These are phyloP conservation scores for Leucophenga montana DNA, from an alignment of 2,888 invertebrate genomes.

Conservation along the genomic window DNA sequence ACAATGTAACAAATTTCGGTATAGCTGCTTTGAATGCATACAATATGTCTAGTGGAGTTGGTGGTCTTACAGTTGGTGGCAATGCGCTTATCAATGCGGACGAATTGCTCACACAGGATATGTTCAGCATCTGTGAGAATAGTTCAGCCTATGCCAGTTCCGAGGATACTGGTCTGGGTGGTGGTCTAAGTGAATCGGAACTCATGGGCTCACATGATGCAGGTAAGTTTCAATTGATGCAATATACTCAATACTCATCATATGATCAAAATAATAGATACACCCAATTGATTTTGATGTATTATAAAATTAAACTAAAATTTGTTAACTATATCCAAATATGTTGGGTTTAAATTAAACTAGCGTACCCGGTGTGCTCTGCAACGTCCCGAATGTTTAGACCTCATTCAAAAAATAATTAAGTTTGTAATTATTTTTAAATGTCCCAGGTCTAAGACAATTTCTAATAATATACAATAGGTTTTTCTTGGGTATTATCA, in stretches of 20 bases:
- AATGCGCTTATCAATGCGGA: slow-evolving; percentile 54
- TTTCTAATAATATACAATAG: too few species aligned
- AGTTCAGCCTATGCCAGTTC: slow-evolving; percentile 79
- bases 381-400: too few species aligned
- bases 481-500: too few species aligned
- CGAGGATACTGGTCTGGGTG: slow-evolving; percentile 77
- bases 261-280: not conserved
- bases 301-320: too few species aligned
- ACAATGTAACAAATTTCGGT: slow-evolving; percentile 56
- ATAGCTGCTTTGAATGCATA: slow-evolving; percentile 56
- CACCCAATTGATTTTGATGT: slow-evolving; percentile 14
- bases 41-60: slow-evolving; percentile 47
- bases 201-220: slow-evolving; percentile 75
- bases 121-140: slow-evolving; percentile 75
- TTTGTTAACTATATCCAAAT: too few species aligned
- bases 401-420: too few species aligned
- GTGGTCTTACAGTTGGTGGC: slow-evolving; percentile 33
- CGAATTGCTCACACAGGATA: slow-evolving; percentile 68
- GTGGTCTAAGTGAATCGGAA: slow-evolving; percentile 77
- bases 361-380: too few species aligned
- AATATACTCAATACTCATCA: not conserved
- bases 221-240: slow-evolving; percentile 56
- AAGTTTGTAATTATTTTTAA: too few species aligned
- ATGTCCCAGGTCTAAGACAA: too few species aligned
- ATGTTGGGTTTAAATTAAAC: too few species aligned